Evolutionary conservation across 64 coral and sea anemone genomes (phyloP).

Genomic region (Porites lutea): DNA sequence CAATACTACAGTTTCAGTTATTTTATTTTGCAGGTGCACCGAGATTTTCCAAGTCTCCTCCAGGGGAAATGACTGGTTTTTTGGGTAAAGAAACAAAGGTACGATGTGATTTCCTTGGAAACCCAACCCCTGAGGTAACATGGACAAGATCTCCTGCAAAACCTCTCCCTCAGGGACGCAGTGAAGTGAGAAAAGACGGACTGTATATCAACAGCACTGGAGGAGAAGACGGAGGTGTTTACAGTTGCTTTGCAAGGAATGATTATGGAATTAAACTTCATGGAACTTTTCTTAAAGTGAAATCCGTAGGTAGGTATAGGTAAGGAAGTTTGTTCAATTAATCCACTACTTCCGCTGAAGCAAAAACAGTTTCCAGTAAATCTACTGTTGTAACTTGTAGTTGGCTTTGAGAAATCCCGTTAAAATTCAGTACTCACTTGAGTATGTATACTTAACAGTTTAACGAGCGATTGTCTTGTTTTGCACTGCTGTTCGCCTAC

Average conservation of each 20-base stretch:
- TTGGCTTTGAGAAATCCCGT: too few species aligned
- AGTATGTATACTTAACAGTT: too few species aligned
- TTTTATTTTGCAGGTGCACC: constrained; percentile 7
- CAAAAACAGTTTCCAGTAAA: too few species aligned
- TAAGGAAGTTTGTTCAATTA: background rate
- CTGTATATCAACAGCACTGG: constrained; percentile 13
- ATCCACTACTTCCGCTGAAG: too few species aligned
- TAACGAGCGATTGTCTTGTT: too few species aligned
- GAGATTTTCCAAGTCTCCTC: constrained; percentile 16
- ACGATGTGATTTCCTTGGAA: constrained; percentile 32
- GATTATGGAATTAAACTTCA: constrained; percentile 40
- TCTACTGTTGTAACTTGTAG: too few species aligned
- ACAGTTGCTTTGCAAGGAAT: constrained; percentile 45
- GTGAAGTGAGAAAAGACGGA: background rate
- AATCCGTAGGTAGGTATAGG: background rate
- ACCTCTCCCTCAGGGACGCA: constrained; percentile 35
- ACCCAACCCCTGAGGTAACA: constrained; percentile 26
- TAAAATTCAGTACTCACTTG: too few species aligned
- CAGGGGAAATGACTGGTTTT: background rate
- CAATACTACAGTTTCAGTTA: too few species aligned
- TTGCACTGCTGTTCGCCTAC: too few species aligned
- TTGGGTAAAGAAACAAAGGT: constrained; percentile 3
- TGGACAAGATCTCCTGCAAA: constrained; percentile 36
- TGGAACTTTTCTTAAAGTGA: constrained; percentile 20
- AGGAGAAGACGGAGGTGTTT: constrained; percentile 9